These are phyloP conservation scores for Melanerpes aurifrons DNA, from an alignment of 2,113 vertebrate genomes.

Conservation along the genomic window DNA sequence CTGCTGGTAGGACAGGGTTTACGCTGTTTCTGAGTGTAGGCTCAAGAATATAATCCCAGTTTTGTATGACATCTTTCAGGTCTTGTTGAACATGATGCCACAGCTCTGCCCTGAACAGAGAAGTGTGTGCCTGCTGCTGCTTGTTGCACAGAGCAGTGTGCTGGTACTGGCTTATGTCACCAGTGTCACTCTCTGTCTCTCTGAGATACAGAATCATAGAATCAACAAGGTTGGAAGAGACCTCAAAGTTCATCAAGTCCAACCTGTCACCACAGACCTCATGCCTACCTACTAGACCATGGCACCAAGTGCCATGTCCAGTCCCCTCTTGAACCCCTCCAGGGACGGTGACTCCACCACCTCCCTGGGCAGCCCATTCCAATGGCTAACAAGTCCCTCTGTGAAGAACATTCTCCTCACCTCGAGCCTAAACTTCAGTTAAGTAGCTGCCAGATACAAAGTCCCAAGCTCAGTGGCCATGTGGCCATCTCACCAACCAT, in stretches of 20 bases:
- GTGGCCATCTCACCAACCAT: background rate
- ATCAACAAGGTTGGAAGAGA: too few relatives aligned
- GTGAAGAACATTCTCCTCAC: too few relatives aligned
- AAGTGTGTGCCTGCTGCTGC: background rate
- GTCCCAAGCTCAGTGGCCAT: background rate
- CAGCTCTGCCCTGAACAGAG: background rate
- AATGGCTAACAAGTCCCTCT: too few relatives aligned
- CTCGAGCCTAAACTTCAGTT: too few relatives aligned
- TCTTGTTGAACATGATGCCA: rapidly evolving
- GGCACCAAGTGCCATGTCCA: too few relatives aligned
- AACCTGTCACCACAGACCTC: too few relatives aligned
- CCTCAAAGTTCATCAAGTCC: too few relatives aligned
- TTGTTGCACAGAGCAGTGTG: rapidly evolving
- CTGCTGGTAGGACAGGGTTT: rapidly evolving
- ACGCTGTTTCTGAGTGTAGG: rapidly evolving
- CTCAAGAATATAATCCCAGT: background rate
- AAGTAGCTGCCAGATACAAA: background rate
- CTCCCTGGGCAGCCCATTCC: too few relatives aligned
- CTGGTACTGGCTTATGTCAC: rapidly evolving
- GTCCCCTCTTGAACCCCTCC: too few relatives aligned
- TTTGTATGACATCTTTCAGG: background rate
- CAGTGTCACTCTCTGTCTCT: too few relatives aligned
- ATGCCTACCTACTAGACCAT: too few relatives aligned
- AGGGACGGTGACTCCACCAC: too few relatives aligned
- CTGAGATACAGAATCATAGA: background rate